Evolutionary conservation across 2,113 vertebrate genomes (phyloP).

Genomic region (Sisor rabdophorus): DNA sequence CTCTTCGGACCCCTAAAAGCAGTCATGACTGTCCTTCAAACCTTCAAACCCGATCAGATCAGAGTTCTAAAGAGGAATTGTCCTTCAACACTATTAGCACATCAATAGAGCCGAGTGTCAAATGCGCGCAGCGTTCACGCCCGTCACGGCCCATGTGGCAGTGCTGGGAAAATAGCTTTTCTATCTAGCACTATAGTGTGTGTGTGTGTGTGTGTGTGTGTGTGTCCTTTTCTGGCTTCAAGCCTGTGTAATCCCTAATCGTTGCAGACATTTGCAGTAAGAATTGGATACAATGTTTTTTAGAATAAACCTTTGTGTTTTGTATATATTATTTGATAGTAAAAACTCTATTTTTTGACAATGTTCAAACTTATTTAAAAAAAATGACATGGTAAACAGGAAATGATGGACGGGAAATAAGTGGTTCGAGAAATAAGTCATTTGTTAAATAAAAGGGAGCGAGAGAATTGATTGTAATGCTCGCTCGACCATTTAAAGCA

Average conservation of each 20-base stretch:
- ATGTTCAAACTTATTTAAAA: neutral
- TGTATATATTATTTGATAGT: too few relatives aligned
- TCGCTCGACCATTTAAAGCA: neutral
- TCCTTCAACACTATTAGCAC: slow-evolving; percentile 24
- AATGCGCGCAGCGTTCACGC: slow-evolving; percentile 28
- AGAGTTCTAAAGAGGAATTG: slow-evolving; percentile 3
- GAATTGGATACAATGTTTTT: neutral
- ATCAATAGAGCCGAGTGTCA: slow-evolving; percentile 26
- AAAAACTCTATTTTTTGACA: too few relatives aligned
- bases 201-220: neutral
- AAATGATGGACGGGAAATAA: too few relatives aligned
- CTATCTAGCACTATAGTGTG: neutral
- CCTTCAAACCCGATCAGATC: slow-evolving; percentile 10
- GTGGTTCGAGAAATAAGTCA: neutral
- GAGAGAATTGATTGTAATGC: neutral
- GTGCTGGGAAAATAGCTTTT: slow-evolving; percentile 25
- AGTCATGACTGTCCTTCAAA: slow-evolving; percentile 8
- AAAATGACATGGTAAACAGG: neutral
- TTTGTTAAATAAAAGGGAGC: neutral
- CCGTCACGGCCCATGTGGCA: slow-evolving; percentile 15
- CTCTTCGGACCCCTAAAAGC: neutral
- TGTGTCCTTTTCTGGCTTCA: neutral
- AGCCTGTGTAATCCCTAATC: neutral
- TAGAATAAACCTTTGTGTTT: too few relatives aligned
- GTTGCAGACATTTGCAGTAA: neutral